A percentile compares a stretch with the other conserved stretches of the same genome.
These are phyloP conservation scores for Centropristis striata DNA, from an alignment of 2,113 vertebrate genomes.

Conservation along the genomic window DNA sequence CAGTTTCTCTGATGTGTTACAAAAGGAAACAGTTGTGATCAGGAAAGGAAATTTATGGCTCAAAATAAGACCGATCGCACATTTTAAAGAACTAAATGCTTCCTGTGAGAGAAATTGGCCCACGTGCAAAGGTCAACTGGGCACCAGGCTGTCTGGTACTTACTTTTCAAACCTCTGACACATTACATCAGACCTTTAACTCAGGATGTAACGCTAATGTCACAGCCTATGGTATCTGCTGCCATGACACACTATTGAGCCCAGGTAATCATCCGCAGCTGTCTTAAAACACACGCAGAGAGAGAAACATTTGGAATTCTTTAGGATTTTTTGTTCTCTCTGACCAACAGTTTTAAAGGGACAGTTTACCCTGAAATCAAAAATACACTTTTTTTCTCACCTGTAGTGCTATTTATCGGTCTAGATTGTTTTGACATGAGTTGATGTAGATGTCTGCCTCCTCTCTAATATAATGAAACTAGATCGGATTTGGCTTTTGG, in stretches of 20 bases:
- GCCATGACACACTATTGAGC: conserved; percentile 14
- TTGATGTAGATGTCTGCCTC: no score
- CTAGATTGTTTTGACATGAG: no score
- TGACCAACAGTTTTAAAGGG: conserved; percentile 4
- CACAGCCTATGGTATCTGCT: conserved; percentile 43
- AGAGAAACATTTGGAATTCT: conserved; percentile 33
- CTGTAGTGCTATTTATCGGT: no score
- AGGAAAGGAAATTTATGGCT: conserved; percentile 23
- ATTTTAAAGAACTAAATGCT: conserved; percentile 26
- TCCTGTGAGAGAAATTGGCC: conserved; percentile 2
- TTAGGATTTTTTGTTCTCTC: neutral
- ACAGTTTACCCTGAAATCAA: no score
- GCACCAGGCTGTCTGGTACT: conserved; percentile 23
- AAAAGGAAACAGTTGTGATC: conserved; percentile 23
- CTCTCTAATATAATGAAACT: no score
- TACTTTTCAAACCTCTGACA: conserved; percentile 23
- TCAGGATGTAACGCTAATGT: conserved; percentile 52
- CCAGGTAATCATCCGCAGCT: conserved; percentile 56
- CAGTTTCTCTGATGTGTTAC: neutral
- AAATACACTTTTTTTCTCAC: no score
- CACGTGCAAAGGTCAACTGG: conserved; percentile 28
- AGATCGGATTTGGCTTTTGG: no score
- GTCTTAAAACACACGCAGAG: conserved; percentile 31
- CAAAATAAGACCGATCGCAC: neutral
- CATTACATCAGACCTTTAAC: conserved; percentile 45